Evolutionary conservation across 1,140 invertebrate genomes (phyloP).

Genomic region (Yoshiicerus persimilis): DNA sequence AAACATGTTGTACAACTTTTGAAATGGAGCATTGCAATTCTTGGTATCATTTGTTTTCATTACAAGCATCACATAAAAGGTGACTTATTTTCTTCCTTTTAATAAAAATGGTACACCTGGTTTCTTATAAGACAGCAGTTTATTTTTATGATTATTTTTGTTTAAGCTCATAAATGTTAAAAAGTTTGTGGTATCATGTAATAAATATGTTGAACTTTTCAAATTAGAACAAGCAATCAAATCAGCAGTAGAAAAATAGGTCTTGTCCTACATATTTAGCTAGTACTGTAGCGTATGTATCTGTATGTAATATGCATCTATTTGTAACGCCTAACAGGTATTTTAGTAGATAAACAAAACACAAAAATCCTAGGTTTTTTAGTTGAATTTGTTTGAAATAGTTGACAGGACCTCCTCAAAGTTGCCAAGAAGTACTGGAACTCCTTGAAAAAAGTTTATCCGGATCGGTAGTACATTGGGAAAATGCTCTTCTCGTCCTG

Average conservation of each 20-base stretch:
- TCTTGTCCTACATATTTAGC: background rate
- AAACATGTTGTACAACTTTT: too few species aligned
- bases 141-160: background rate
- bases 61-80: too few species aligned
- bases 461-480: conserved; percentile 37
- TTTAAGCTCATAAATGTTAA: background rate
- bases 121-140: too few species aligned
- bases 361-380: background rate
- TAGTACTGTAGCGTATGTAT: background rate
- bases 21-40: background rate
- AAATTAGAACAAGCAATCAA: background rate
- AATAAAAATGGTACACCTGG: too few species aligned
- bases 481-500: conserved; percentile 25
- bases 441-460: background rate
- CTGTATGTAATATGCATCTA: background rate
- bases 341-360: background rate
- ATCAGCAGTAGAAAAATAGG: background rate
- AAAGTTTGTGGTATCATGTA: background rate
- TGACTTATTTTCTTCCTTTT: too few species aligned
- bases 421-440: background rate
- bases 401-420: conserved; percentile 17
- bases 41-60: background rate
- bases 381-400: conserved; percentile 1
- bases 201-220: background rate
- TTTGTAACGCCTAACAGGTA: background rate